Conservation (phyloP, 2,113 vertebrate genomes). For the Cranoglanis bouderius region DNA sequence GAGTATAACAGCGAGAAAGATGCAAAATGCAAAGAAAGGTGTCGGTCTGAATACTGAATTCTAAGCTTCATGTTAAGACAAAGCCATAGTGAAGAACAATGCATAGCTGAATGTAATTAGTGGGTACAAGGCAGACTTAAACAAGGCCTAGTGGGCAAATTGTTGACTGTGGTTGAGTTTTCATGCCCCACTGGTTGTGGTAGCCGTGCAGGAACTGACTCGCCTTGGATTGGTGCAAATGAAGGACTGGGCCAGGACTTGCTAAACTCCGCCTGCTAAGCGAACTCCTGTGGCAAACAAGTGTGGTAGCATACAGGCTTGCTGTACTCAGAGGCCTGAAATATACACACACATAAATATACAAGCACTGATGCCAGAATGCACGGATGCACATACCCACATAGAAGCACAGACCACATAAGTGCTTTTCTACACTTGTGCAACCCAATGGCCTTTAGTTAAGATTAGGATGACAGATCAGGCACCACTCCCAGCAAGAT, state of each 20-base stretch:
- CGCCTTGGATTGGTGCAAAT: constrained; percentile 25
- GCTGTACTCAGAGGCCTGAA: constrained; percentile 20
- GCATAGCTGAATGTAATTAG: constrained; percentile 48
- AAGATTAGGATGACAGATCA: constrained; percentile 38
- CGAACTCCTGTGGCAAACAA: background rate
- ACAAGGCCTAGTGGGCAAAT: constrained; percentile 41
- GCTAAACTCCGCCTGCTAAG: constrained; percentile 11
- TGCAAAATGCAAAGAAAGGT: background rate
- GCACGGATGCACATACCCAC: background rate
- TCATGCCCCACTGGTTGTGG: constrained; percentile 25
- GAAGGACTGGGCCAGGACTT: constrained; percentile 34
- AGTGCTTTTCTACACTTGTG: background rate
- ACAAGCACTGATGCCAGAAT: background rate
- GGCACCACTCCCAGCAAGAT: constrained; percentile 44
- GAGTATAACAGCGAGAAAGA: background rate
- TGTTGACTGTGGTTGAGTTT: constrained; percentile 41
- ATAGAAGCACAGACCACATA: constrained; percentile 14
- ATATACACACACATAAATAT: constrained; percentile 35
- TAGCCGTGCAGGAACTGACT: constrained; percentile 45
- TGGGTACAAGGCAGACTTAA: constrained; percentile 14
- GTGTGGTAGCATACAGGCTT: background rate
- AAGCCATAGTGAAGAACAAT: constrained; percentile 38
- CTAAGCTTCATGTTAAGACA: constrained; percentile 28
- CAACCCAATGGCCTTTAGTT: background rate
- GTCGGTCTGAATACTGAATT: constrained; percentile 8